Conservation (phyloP, 2,797 vertebrate genomes). For the Kryptolebias ocellatus region DNA sequence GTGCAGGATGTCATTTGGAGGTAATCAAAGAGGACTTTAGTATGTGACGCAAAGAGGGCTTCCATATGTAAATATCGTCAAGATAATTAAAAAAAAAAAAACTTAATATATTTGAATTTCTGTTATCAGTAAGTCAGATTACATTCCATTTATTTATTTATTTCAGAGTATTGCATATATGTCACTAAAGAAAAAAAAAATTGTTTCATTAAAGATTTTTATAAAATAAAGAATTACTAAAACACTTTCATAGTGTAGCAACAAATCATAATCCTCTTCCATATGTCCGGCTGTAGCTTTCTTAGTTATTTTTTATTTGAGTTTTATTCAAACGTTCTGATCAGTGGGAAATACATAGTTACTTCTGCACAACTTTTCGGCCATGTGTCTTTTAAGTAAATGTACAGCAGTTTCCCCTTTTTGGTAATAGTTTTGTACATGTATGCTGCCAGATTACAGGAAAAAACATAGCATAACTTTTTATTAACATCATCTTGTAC, state of each 20-base stretch:
- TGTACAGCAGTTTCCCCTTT: constrained; percentile 13
- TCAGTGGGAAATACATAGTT: neutral
- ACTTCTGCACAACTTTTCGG: too few species aligned
- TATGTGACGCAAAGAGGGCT: constrained; percentile 46
- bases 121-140: constrained; percentile 12
- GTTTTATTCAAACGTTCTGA: constrained; percentile 12
- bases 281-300: constrained; percentile 13
- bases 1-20: constrained; percentile 15
- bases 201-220: constrained; percentile 26
- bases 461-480: constrained; percentile 26
- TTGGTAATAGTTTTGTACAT: constrained; percentile 26
- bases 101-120: constrained; percentile 14
- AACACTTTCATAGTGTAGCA: constrained; percentile 27
- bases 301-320: constrained; percentile 3
- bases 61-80: constrained; percentile 59
- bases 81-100: constrained; percentile 14
- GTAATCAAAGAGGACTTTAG: constrained; percentile 19
- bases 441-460: constrained; percentile 31
- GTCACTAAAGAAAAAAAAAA: neutral
- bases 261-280: constrained; percentile 6
- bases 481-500: constrained; percentile 43
- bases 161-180: constrained; percentile 5
- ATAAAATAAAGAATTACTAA: constrained; percentile 12
- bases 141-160: constrained; percentile 17
- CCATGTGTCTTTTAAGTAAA: constrained; percentile 20